Base-by-base conservation (phyloP, 2,888 invertebrate species). In the Cerceris ruficornis region DNA sequence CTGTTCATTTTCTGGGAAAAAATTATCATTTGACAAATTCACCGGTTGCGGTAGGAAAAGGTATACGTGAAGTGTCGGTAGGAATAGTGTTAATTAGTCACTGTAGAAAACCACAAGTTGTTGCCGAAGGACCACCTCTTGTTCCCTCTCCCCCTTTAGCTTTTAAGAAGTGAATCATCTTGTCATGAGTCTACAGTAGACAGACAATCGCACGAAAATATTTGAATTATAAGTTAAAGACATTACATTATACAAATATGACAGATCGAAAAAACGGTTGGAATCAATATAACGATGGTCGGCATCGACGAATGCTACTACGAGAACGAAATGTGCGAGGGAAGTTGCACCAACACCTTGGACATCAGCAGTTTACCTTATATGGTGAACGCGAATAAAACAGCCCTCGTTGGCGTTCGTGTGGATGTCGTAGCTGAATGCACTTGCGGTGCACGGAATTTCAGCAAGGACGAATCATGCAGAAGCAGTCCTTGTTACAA, bases 351-450 rank as follows among this genome's bases (percentile, higher is more conserved):
- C 28, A 99, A 99, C 93, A 95, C 96, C 15, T 94, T 99, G 81
- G 97, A 97, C 90, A 97, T 97, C 86, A 97, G 97, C 91, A 96
- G 96, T 86, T 93, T 97, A 81, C 98, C 98, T 0, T 98, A 98
- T 88, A 97, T 99, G 95, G 98, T 99, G 4, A 98, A 99, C 93
- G 97, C 99, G 14, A 99, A 99, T 91, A 97, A 97, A 92, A 99
- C 99, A 0, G 97, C 99, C 0, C 94, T 99, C 78, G 98, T 99
- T 46, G 99, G 99, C 11, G 98, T 99, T 0, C 95, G 98, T 71
- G 98, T 99, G 0, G 98, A 97, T 91, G 97, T 98, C 0, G 94
- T 97, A 82, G 97, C 98, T 0, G 97, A 98, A 90, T 99, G 98
- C 90, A 97, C 97, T 14, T 98, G 98, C 90, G 98, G 98, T 7